Conservation (phyloP, 1,140 invertebrate genomes). For the Papilio machaon region DNA sequence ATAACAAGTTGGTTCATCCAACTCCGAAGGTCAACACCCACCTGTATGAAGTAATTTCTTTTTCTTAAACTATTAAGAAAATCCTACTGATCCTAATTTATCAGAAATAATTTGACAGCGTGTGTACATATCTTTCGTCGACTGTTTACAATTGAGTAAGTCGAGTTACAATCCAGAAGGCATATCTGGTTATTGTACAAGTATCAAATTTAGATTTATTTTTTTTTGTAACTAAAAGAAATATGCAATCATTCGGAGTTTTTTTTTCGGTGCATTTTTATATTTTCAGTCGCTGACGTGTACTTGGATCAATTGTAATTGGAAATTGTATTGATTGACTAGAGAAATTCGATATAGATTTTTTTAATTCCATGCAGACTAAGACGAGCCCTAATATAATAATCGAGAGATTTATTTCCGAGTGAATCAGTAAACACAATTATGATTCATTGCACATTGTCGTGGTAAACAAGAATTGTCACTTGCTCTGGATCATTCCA, state of each 20-base stretch:
- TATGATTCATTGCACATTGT: neutral
- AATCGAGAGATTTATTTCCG: neutral
- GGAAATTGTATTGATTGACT: too few species aligned
- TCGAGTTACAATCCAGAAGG: slow-evolving; percentile 44
- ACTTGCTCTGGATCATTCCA: neutral
- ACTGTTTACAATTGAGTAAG: slow-evolving; percentile 68
- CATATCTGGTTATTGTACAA: slow-evolving; percentile 30
- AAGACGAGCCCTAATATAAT: neutral
- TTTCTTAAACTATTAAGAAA: slow-evolving; percentile 50
- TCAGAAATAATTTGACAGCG: slow-evolving; percentile 49
- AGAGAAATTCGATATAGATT: too few species aligned
- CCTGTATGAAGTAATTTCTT: slow-evolving; percentile 47
- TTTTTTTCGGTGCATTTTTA: neutral
- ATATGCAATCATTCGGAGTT: neutral
- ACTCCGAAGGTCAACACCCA: slow-evolving; percentile 58
- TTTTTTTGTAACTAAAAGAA: neutral
- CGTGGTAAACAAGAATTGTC: slow-evolving; percentile 11
- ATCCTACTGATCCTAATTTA: slow-evolving; percentile 40
- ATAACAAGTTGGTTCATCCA: slow-evolving; percentile 73
- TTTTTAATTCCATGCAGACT: too few species aligned
- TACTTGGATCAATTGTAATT: neutral
- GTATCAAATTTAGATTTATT: neutral
- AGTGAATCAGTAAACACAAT: slow-evolving; percentile 10
- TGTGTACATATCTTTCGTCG: slow-evolving; percentile 70
- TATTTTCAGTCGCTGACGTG: slow-evolving; percentile 7